Evolutionary conservation across 2,888 invertebrate species (phyloP), one percentile per base, ranked within the genome.

Genomic region (Acrobasis consociella): DNA sequence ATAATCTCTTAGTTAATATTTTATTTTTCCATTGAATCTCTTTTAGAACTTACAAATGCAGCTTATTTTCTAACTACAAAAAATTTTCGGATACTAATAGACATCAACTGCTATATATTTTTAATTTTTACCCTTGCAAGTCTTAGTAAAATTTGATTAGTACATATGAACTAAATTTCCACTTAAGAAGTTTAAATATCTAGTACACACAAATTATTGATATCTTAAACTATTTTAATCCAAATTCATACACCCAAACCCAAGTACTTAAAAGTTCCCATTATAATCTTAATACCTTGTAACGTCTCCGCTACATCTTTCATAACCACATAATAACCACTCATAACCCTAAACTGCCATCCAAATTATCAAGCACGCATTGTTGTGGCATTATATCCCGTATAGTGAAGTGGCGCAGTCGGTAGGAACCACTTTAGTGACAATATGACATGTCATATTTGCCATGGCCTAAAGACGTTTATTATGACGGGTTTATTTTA

Each of bases 361-460:
- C 71, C 72, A 75, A 75, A 74, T 75, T 73, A 79, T 82, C 73
- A 75, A 78, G 73, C 74, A 75, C 70, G 74, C 75, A 81, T 81
- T 80, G 75, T 82, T 56, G 56, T 42, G 56, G 42, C 15, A 56
- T 56, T 22, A 22, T 56, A 10, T 42, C 15, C 42, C 56, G 13
- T 17, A 22, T 17, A 74, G 67, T 78, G 68, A 77, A 86, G 83
- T 82, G 78, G 65, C 72, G 72, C 72, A 70, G 70, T 77, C 76
- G 82, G 77, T 77, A 77, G 75, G 76, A n/a, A 80, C 84, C 86
- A 89, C 91, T 90, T 85, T 69, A 78, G 66, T 73, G 67, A 85
- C 83, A 89, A 87, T 86, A 71, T 67, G 67, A 81, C 76, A 72
- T 80, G 85, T 85, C 89, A 88, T 86, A 85, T 80, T 82, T 77